Conservation (phyloP, 2,797 vertebrate genomes). For the Aratinga solstitialis region DNA sequence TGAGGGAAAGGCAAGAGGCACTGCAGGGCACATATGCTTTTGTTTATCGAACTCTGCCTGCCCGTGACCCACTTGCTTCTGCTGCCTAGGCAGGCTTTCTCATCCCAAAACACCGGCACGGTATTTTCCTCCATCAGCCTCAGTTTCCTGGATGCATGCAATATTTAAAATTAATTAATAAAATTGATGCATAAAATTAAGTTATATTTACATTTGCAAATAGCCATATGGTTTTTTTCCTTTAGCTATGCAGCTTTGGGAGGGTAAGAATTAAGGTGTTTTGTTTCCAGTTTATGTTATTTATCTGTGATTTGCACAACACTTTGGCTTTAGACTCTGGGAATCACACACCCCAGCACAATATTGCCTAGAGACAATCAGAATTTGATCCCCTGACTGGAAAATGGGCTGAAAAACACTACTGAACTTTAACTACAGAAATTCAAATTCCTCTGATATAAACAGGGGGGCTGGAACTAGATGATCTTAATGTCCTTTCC, state of each 20-base stretch:
- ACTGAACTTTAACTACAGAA: not conserved
- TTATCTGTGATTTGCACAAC: not conserved
- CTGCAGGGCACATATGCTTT: conserved; percentile 50
- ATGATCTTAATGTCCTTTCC: too few species aligned
- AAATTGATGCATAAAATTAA: not conserved
- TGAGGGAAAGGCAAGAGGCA: conserved; percentile 39
- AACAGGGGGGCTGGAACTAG: not conserved
- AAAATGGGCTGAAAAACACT: not conserved
- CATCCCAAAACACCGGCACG: not conserved
- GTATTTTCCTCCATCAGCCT: not conserved
- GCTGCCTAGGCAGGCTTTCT: not conserved
- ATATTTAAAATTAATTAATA: not conserved
- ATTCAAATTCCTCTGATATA: not conserved
- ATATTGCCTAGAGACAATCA: not conserved
- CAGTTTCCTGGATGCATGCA: not conserved
- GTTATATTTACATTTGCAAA: not conserved
- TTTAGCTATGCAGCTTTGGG: not conserved
- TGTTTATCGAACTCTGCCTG: conserved; percentile 57
- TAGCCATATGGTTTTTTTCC: not conserved
- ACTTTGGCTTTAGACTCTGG: not conserved
- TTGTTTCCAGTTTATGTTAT: not conserved
- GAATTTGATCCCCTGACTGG: not conserved
- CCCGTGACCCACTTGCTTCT: conserved; percentile 46
- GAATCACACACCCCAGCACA: not conserved
- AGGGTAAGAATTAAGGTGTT: not conserved